Evolutionary conservation across 2,113 vertebrate species (phyloP).

Genomic region (Dasyurus viverrinus): DNA sequence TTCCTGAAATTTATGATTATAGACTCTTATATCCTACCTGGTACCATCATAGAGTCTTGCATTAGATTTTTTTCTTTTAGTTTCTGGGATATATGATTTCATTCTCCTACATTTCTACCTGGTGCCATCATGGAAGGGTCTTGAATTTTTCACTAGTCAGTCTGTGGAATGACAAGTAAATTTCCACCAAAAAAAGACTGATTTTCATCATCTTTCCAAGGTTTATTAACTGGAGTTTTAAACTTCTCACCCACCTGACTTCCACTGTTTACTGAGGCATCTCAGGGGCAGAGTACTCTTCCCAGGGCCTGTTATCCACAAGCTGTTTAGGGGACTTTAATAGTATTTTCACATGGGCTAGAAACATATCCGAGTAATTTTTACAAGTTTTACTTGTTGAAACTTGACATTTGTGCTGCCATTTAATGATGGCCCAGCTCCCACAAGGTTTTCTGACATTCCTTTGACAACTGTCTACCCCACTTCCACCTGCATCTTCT

Average conservation of each 20-base stretch:
- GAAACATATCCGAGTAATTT: constrained; percentile 68
- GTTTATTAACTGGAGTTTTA: constrained; percentile 42
- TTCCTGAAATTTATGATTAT: neutral
- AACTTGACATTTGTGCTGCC: constrained; percentile 73
- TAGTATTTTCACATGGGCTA: constrained; percentile 71
- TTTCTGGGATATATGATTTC: neutral
- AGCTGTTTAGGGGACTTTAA: constrained; percentile 71
- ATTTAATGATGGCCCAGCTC: constrained; percentile 69
- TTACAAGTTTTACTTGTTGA: constrained; percentile 73
- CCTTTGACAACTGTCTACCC: constrained; percentile 4
- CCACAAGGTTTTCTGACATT: constrained; percentile 67
- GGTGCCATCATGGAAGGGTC: constrained; percentile 5
- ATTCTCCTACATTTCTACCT: constrained; percentile 3
- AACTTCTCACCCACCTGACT: neutral
- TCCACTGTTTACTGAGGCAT: constrained; percentile 8
- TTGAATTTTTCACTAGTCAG: constrained; percentile 7
- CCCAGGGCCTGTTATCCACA: constrained; percentile 60
- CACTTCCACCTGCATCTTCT: neutral
- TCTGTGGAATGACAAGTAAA: constrained; percentile 37
- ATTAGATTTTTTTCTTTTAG: neutral
- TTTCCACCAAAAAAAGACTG: constrained; percentile 31
- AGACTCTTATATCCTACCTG: neutral
- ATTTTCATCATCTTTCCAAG: constrained; percentile 55
- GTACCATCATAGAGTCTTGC: neutral
- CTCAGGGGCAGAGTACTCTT: constrained; percentile 42